A percentile compares a stretch with the other conserved stretches of the same genome.
phyloP scores from a whole-genome alignment of 2,113 vertebrate species.

The Tragelaphus buxtoni region DNA sequence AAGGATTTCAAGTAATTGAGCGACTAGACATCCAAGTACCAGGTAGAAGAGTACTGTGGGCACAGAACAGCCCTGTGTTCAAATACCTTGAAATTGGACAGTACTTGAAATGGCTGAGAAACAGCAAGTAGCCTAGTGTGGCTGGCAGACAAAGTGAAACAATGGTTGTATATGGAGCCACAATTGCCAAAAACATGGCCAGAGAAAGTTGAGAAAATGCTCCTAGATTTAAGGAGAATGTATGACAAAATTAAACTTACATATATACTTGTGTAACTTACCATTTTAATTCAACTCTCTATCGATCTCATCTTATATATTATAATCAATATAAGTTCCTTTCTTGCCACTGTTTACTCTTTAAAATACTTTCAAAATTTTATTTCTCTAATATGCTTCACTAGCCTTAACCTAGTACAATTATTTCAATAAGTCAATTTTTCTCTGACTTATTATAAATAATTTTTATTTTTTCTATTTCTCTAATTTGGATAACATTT shows the following conservation, averaged over 20 bases:
- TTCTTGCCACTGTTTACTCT: background rate
- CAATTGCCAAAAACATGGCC: background rate
- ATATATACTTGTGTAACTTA: background rate
- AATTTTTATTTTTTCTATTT: background rate
- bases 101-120: background rate
- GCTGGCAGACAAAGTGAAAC: background rate
- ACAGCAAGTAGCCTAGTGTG: background rate
- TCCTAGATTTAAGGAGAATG: background rate
- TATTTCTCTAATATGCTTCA: background rate
- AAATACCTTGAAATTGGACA: background rate
- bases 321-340: background rate
- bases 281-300: background rate
- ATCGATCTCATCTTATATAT: background rate
- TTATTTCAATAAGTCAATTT: background rate
- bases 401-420: background rate
- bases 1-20: background rate
- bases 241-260: background rate
- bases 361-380: background rate
- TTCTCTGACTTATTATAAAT: background rate
- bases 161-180: background rate
- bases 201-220: background rate
- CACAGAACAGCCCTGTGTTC: background rate
- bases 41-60: background rate
- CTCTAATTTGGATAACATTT: background rate
- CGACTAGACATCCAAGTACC: background rate